Conservation (phyloP, 2,888 invertebrate genomes). For the Cerastoderma edule region DNA sequence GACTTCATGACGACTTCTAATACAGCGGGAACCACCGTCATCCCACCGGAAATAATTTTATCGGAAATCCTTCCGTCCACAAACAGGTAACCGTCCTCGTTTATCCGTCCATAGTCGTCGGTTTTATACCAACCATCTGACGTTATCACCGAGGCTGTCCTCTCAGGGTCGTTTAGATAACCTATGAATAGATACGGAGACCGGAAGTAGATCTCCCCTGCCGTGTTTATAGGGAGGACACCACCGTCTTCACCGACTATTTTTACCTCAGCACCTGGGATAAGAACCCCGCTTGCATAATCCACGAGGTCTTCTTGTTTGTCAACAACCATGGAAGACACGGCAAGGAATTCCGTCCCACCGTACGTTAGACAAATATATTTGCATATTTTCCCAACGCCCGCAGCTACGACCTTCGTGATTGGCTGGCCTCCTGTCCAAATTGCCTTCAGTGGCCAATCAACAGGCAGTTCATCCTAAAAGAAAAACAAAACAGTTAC, state of each 20-base stretch:
- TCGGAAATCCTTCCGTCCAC: slow-evolving; percentile 45
- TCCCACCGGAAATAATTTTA: slow-evolving; percentile 38
- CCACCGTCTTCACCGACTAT: slow-evolving; percentile 34
- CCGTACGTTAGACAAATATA: slow-evolving; percentile 4
- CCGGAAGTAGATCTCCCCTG: slow-evolving; percentile 43
- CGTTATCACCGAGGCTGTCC: slow-evolving; percentile 14
- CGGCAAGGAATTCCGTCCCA: not conserved
- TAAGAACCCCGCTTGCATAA: slow-evolving; percentile 24
- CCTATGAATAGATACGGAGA: slow-evolving; percentile 17
- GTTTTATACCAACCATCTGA: slow-evolving; percentile 46
- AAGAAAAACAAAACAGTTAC: too few species aligned
- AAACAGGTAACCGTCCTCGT: slow-evolving; percentile 25
- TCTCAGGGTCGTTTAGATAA: slow-evolving; percentile 40
- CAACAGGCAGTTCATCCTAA: not conserved
- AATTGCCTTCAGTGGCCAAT: slow-evolving; percentile 14
- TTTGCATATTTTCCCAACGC: slow-evolving; percentile 10
- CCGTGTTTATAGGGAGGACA: slow-evolving; percentile 19
- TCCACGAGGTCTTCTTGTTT: slow-evolving; percentile 16
- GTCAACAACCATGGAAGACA: not conserved
- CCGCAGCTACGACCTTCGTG: not conserved
- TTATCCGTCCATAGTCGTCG: slow-evolving; percentile 41
- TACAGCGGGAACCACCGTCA: slow-evolving; percentile 34
- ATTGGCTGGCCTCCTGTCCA: slow-evolving; percentile 6
- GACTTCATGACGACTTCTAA: slow-evolving; percentile 30
- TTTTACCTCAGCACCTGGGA: slow-evolving; percentile 30